phyloP scores from a whole-genome alignment of 2,888 invertebrate genomes.

The Sabatieria punctata region DNA sequence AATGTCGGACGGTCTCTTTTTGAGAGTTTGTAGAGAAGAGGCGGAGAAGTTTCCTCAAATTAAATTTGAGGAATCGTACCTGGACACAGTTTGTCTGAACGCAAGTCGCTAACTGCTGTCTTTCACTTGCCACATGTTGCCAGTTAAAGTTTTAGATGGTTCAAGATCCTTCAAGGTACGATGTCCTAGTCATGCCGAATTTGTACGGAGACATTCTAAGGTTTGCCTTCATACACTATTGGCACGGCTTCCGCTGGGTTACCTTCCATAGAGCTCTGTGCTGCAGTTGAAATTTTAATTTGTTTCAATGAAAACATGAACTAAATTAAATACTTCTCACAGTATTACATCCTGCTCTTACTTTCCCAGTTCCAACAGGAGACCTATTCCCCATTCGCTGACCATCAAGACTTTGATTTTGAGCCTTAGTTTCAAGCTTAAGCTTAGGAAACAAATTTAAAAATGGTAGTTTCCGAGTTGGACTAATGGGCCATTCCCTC shows the following conservation, averaged over 20 bases:
- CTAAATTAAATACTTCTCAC: too few species aligned
- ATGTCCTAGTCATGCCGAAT: slow-evolving; percentile 98
- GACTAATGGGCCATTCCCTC: not conserved
- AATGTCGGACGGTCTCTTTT: slow-evolving; percentile 96
- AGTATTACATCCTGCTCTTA: too few species aligned
- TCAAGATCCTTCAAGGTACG: slow-evolving; percentile 87
- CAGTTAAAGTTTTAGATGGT: slow-evolving; percentile 36
- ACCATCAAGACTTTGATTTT: too few species aligned
- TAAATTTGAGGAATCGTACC: slow-evolving; percentile 88
- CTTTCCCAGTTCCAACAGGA: too few species aligned
- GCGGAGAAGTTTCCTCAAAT: slow-evolving; percentile 79
- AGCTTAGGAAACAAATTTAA: too few species aligned
- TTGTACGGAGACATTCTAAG: slow-evolving; percentile 90
- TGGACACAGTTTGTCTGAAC: slow-evolving; percentile 96
- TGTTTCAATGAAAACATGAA: too few species aligned
- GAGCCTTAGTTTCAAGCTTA: not conserved
- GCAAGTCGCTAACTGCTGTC: slow-evolving; percentile 42
- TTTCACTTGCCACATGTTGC: not conserved
- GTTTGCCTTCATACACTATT: too few species aligned
- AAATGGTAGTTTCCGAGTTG: not conserved
- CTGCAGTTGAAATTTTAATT: too few species aligned
- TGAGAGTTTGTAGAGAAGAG: slow-evolving; percentile 83
- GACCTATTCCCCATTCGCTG: too few species aligned
- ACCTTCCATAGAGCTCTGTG: too few species aligned
- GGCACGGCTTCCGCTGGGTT: too few species aligned